Base-by-base conservation (phyloP, 2,797 vertebrate species). In the Allobates femoralis region DNA sequence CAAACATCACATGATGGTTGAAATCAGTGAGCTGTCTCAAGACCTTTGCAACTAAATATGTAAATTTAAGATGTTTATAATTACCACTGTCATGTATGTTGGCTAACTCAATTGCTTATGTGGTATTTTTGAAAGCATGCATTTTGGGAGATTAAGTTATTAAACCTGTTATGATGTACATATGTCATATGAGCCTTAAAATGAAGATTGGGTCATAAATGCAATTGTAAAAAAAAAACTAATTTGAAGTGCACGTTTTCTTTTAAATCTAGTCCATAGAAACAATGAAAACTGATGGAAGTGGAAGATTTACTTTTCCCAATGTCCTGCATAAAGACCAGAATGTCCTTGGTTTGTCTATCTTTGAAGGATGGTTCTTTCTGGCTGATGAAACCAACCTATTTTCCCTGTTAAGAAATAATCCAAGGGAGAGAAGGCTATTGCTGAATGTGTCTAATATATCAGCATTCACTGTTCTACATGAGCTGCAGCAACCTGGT, bases 311-410 rank as follows among this genome's bases (percentile, higher is more conserved):
- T 88, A 93, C 95, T 28, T 95, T 97, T 85, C 91, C 89, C 0
- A 90, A 94, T 19, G 56, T 95, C 62, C 94, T 96, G 87, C 90
- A 90, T 79, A 93, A 91, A 89, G 90, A 90, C 32, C 88, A 85
- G 0, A 90, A 92, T 41, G 90, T 91, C 0, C 32, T 91, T 77
- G 90, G 94, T 53, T 91, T 98, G 23, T 94, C 94, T 0, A 94
- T 95, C 6, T 97, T 97, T 75, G 96, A 93, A 89, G 92, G 92
- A 64, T 92, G 75, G 1, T 96, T 98, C 91, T 96, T 95, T 91
- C 97, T 96, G 96, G 89, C 92, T 0, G 96, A 97, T 34, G 90
- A 92, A 83, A 90, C 86, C 14, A 94, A 93, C 26, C 88, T 97
- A 66, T 93, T 94, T 92, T 92, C 89, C 0, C 90, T 92, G 34